phyloP scores from a whole-genome alignment of 2,888 invertebrate genomes.

The Brachypalpus laphriformis region DNA sequence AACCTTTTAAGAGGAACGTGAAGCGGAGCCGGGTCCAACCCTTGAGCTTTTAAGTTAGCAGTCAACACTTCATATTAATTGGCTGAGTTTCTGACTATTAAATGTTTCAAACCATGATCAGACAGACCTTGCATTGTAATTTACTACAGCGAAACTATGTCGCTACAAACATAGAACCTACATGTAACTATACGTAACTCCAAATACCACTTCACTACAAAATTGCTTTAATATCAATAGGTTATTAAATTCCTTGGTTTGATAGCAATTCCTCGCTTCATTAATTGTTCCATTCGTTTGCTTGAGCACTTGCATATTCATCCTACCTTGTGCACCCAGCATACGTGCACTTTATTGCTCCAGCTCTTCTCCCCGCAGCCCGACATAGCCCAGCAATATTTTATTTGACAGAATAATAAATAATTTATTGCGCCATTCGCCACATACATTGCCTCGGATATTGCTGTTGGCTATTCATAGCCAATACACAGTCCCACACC shows the following conservation, averaged over 20 bases:
- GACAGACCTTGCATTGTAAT: too few relatives aligned
- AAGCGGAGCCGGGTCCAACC: too few relatives aligned
- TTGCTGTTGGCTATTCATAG: conserved; percentile 33
- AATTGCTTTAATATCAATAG: background rate
- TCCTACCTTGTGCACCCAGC: conserved; percentile 12
- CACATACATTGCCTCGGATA: conserved; percentile 26
- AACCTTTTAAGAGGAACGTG: too few relatives aligned
- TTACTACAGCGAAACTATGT: too few relatives aligned
- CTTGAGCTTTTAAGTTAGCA: too few relatives aligned
- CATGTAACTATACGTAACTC: too few relatives aligned
- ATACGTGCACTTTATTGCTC: conserved; percentile 50
- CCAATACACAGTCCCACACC: conserved; percentile 7
- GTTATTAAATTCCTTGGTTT: background rate
- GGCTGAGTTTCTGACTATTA: too few relatives aligned
- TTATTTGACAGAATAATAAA: conserved; percentile 59
- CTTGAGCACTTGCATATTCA: conserved; percentile 15
- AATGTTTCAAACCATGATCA: too few relatives aligned
- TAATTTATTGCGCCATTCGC: conserved; percentile 51
- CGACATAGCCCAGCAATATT: conserved; percentile 12
- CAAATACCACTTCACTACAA: background rate
- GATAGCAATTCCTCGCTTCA: conserved; percentile 16
- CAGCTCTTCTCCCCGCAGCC: background rate
- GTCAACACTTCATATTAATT: too few relatives aligned
- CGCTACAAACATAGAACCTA: too few relatives aligned
- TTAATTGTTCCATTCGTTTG: conserved; percentile 42